phyloP scores from a whole-genome alignment of 1,140 invertebrate species.

The Tetramorium parvispinum region DNA sequence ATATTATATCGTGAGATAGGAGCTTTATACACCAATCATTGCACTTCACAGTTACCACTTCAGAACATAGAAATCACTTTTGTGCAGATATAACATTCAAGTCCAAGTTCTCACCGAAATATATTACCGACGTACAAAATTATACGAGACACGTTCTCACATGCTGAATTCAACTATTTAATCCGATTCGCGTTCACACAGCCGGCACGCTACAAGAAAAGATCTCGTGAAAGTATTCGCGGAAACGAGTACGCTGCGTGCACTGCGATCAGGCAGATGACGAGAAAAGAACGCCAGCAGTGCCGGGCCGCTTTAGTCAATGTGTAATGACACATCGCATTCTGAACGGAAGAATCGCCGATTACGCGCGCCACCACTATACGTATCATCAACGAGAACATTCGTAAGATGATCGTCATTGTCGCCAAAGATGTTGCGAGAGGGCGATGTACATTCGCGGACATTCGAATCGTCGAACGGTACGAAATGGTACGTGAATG shows the following conservation, averaged over 20 bases:
- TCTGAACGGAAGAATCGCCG: conserved; percentile 14
- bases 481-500: conserved; percentile 76
- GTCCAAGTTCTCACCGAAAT: not conserved
- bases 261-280: not conserved
- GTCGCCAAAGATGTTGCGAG: not conserved
- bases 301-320: conserved; percentile 34
- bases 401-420: not conserved
- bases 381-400: not conserved
- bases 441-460: conserved; percentile 30
- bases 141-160: conserved; percentile 37
- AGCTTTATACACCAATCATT: not conserved
- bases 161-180: conserved; percentile 8
- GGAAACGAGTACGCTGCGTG: conserved; percentile 27
- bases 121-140: not conserved
- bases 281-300: not conserved
- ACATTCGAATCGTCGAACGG: conserved; percentile 54
- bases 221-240: conserved; percentile 11
- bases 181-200: conserved; percentile 6
- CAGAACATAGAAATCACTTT: not conserved
- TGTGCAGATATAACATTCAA: not conserved
- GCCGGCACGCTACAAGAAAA: not conserved
- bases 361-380: not conserved
- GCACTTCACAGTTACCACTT: not conserved
- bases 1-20: not conserved
- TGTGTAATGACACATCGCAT: conserved; percentile 75